Evolutionary conservation across 2,888 invertebrate species (phyloP).

Genomic region (Onchidella celtica): DNA sequence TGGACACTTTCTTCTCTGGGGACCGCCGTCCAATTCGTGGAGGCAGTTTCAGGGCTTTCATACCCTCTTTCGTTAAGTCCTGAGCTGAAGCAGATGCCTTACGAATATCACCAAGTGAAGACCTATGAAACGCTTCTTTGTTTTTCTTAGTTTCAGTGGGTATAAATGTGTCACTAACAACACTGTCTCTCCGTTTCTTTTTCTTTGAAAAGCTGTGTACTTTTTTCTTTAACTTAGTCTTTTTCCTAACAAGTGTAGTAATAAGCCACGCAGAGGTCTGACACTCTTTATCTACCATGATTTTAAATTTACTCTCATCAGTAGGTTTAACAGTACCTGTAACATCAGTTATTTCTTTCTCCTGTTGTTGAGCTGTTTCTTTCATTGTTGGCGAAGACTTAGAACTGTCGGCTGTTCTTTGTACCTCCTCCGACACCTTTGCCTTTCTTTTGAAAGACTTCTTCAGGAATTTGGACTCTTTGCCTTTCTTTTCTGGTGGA

Average conservation of each 20-base stretch:
- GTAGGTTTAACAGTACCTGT: not conserved
- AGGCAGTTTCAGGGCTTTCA: not conserved
- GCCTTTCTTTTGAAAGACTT: constrained; percentile 11
- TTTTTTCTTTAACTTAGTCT: constrained; percentile 29
- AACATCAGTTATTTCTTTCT: not conserved
- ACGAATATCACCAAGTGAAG: constrained; percentile 32
- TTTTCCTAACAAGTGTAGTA: constrained; percentile 23
- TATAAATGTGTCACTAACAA: constrained; percentile 36
- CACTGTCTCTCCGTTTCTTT: constrained; percentile 28
- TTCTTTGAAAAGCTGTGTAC: constrained; percentile 2
- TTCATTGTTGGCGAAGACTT: not conserved
- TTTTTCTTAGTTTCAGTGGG: not conserved
- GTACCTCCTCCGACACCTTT: constrained; percentile 36
- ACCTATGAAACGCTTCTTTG: constrained; percentile 27
- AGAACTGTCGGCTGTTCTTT: not conserved
- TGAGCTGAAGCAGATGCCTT: not conserved
- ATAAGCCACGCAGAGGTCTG: constrained; percentile 45
- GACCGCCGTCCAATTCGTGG: not conserved
- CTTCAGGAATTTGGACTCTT: not conserved
- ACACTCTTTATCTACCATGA: constrained; percentile 42
- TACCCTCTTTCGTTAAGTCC: not conserved
- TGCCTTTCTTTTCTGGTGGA: not conserved
- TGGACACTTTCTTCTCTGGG: not conserved
- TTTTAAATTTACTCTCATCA: constrained; percentile 34
- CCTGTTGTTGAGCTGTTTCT: not conserved